These are phyloP conservation scores for Drosophila pectinifera DNA, from an alignment of 1,140 invertebrate species.

Conservation along the genomic window DNA sequence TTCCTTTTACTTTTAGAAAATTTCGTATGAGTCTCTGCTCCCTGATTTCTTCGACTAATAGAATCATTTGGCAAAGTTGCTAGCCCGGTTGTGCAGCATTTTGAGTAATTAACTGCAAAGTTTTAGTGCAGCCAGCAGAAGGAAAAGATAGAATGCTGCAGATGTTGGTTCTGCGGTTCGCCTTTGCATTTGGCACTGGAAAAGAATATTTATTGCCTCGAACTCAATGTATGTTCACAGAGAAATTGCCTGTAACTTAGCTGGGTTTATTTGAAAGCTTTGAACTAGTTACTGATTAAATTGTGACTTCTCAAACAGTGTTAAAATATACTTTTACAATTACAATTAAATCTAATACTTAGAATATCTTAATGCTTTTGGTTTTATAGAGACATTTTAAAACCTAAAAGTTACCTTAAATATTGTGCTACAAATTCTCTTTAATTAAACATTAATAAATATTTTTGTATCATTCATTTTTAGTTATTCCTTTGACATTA, in stretches of 20 bases:
- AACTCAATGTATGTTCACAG: background rate
- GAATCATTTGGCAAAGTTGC: slow-evolving; percentile 70
- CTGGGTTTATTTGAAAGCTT: too few species aligned
- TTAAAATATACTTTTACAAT: too few species aligned
- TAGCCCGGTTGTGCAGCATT: slow-evolving; percentile 73
- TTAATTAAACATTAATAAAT: too few species aligned
- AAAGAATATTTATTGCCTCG: background rate
- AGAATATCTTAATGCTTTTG: too few species aligned
- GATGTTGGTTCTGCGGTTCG: slow-evolving; percentile 27
- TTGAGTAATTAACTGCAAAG: slow-evolving; percentile 81
- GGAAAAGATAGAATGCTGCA: slow-evolving; percentile 24
- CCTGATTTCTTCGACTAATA: slow-evolving; percentile 51
- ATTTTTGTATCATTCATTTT: background rate
- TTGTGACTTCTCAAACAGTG: too few species aligned
- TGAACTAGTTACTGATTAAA: too few species aligned
- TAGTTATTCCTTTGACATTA: background rate
- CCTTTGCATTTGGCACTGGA: slow-evolving; percentile 13
- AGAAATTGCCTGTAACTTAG: background rate
- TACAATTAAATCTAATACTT: too few species aligned
- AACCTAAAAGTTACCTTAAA: background rate
- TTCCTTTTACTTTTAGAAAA: slow-evolving; percentile 10
- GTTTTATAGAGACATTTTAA: background rate
- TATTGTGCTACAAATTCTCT: background rate
- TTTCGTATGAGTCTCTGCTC: slow-evolving; percentile 24
- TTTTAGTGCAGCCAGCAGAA: slow-evolving; percentile 60